Evolutionary conservation across 2,888 invertebrate species (phyloP).

Genomic region (Calliscelio sp.): DNA sequence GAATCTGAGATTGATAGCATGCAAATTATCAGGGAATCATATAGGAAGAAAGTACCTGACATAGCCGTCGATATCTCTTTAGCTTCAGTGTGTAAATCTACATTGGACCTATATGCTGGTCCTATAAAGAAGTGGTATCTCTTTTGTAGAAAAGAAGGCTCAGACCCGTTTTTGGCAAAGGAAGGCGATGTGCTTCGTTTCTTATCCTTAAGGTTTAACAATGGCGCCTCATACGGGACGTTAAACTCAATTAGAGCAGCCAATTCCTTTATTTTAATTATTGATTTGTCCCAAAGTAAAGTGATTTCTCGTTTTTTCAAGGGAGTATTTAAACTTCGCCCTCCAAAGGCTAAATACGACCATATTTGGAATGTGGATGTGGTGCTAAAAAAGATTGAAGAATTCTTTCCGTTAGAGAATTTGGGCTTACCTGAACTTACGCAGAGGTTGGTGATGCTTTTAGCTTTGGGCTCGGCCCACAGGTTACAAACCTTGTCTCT

Average conservation of each 20-base stretch:
- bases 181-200: not conserved
- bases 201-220: not conserved
- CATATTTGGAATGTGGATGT: slow-evolving; percentile 77
- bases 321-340: slow-evolving; percentile 21
- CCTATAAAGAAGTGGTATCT: not conserved
- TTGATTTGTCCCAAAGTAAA: not conserved
- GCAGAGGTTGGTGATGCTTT: no score
- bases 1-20: not conserved
- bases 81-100: not conserved
- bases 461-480: no score
- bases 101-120: not conserved
- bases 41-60: not conserved
- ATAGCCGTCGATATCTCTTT: not conserved
- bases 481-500: no score
- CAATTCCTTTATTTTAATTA: not conserved
- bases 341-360: slow-evolving; percentile 73
- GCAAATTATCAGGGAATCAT: slow-evolving; percentile 4
- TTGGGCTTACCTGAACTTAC: not conserved
- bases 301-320: slow-evolving; percentile 61
- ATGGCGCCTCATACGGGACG: not conserved
- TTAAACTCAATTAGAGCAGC: not conserved
- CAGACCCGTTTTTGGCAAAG: slow-evolving; percentile 30
- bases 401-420: not conserved
- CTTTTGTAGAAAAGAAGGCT: slow-evolving; percentile 6
- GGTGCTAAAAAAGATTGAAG: not conserved